Conservation (phyloP, 2,113 vertebrate species). For the Dasypus novemcinctus region DNA sequence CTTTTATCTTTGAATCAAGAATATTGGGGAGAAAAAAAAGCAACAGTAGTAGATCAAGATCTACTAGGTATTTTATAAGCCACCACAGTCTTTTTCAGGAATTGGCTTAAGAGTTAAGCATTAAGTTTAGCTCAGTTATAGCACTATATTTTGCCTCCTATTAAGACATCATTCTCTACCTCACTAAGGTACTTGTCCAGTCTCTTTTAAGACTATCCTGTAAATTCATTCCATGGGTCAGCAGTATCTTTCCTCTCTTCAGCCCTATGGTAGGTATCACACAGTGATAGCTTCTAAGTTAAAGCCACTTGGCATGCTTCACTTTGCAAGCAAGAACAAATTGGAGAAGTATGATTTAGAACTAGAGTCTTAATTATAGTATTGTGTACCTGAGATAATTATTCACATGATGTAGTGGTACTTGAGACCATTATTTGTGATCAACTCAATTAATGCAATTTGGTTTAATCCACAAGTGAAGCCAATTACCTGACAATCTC, state of each 20-base stretch:
- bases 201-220: background rate
- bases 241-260: background rate
- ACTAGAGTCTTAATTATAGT: slow-evolving; percentile 31
- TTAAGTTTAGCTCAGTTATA: background rate
- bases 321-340: slow-evolving; percentile 51
- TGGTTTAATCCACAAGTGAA: background rate
- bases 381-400: slow-evolving; percentile 41
- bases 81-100: background rate
- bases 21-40: background rate
- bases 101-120: background rate
- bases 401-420: slow-evolving; percentile 32
- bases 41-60: background rate
- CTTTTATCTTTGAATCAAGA: background rate
- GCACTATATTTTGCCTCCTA: background rate
- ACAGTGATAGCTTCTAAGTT: background rate
- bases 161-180: background rate
- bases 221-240: too few species aligned
- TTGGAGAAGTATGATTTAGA: slow-evolving; percentile 6
- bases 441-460: slow-evolving; percentile 59
- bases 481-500: slow-evolving; percentile 40
- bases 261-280: background rate
- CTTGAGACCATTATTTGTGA: slow-evolving; percentile 55
- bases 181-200: background rate
- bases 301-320: slow-evolving; percentile 48
- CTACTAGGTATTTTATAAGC: background rate